Evolutionary conservation across 2,797 vertebrate genomes (phyloP).

Genomic region (Enteromius radiatus): DNA sequence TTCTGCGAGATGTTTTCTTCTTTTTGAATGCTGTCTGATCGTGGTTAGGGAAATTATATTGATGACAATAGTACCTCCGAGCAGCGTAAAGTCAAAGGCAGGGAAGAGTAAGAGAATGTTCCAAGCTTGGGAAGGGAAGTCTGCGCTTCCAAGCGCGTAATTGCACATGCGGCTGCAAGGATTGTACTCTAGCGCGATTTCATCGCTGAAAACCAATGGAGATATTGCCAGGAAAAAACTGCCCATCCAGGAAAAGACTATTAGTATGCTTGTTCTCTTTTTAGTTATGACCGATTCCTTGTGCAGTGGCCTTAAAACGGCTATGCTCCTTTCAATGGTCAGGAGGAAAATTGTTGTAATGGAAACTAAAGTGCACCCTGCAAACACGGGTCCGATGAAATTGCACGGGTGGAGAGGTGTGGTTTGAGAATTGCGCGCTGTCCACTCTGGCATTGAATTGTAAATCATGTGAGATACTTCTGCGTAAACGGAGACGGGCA

Average conservation of each 20-base stretch:
- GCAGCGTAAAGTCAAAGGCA: slow-evolving; percentile 78
- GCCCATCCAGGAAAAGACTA: slow-evolving; percentile 77
- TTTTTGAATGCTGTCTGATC: slow-evolving; percentile 78
- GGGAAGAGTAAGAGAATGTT: slow-evolving; percentile 79
- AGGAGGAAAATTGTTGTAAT: slow-evolving; percentile 82
- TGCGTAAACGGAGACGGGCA: slow-evolving; percentile 79
- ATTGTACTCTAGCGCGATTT: slow-evolving; percentile 81
- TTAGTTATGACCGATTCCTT: slow-evolving; percentile 80
- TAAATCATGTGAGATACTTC: slow-evolving; percentile 75
- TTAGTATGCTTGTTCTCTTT: slow-evolving; percentile 75
- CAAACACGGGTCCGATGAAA: slow-evolving; percentile 80
- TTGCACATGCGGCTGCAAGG: slow-evolving; percentile 84
- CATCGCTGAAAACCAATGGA: slow-evolving; percentile 77
- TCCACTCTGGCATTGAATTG: slow-evolving; percentile 70
- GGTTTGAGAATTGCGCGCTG: slow-evolving; percentile 67
- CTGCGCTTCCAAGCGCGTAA: slow-evolving; percentile 70
- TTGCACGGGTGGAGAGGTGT: slow-evolving; percentile 77
- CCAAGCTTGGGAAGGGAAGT: slow-evolving; percentile 73
- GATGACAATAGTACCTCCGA: slow-evolving; percentile 74
- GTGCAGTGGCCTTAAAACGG: slow-evolving; percentile 80
- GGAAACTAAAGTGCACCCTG: slow-evolving; percentile 82
- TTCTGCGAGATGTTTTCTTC: slow-evolving; percentile 75
- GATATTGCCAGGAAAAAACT: slow-evolving; percentile 79
- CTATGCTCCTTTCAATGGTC: slow-evolving; percentile 79
- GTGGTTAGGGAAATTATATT: slow-evolving; percentile 78